Evolutionary conservation across 2,888 invertebrate species (phyloP).

Genomic region (Troides helena): DNA sequence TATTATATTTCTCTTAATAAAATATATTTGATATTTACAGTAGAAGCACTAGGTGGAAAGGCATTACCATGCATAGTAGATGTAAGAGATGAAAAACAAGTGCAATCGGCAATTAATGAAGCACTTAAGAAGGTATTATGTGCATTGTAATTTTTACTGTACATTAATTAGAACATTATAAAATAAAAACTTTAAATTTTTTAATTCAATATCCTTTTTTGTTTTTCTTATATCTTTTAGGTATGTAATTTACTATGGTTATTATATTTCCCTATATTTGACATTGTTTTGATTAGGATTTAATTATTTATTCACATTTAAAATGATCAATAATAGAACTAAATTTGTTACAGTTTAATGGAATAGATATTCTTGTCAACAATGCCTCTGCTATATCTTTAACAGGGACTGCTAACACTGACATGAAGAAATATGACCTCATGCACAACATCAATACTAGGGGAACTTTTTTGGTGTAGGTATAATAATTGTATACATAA

Average conservation of each 20-base stretch:
- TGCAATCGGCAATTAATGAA: constrained; percentile 85
- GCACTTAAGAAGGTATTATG: constrained; percentile 83
- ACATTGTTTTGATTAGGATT: no score
- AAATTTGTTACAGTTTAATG: constrained; percentile 87
- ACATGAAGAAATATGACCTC: constrained; percentile 97
- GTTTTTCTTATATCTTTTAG: no score
- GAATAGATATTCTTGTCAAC: constrained; percentile 96
- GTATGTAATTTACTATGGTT: no score
- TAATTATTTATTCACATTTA: no score
- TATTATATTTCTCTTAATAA: no score
- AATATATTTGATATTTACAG: constrained; percentile 64
- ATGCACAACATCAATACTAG: constrained; percentile 97
- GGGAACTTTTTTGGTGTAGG: constrained; percentile 85
- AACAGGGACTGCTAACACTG: constrained; percentile 89
- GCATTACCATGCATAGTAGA: constrained; percentile 93
- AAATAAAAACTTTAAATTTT: no score
- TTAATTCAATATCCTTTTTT: no score
- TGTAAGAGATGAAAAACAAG: constrained; percentile 89
- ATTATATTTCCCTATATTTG: no score
- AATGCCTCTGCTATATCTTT: constrained; percentile 97
- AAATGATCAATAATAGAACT: not conserved
- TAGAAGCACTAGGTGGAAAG: constrained; percentile 92
- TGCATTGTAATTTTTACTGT: no score
- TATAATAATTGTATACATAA: no score
- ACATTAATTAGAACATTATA: no score